Percentiles rank a stretch among this genome's conserved stretches.
These are phyloP conservation scores for Nephrotoma appendiculata DNA, from an alignment of 2,888 invertebrate genomes.

Conservation along the genomic window DNA sequence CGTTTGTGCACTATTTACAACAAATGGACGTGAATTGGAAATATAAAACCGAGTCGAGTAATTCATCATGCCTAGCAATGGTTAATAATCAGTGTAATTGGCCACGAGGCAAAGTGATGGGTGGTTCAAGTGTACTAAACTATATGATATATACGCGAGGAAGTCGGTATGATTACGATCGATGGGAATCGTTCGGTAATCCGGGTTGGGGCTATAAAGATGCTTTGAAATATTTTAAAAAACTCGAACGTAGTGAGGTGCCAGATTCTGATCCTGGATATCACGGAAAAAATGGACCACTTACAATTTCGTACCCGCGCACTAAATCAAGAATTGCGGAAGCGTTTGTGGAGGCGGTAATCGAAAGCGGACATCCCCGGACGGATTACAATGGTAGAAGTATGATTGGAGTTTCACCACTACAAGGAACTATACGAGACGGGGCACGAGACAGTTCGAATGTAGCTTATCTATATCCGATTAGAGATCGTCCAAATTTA, in stretches of 20 bases:
- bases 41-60: slow-evolving; percentile 64
- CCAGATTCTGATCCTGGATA: slow-evolving; percentile 33
- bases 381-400: slow-evolving; percentile 51
- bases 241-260: slow-evolving; percentile 55
- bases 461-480: slow-evolving; percentile 42
- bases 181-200: slow-evolving; percentile 58
- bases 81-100: slow-evolving; percentile 59
- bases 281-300: slow-evolving; percentile 39
- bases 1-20: slow-evolving; percentile 58
- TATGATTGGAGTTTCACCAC: slow-evolving; percentile 44
- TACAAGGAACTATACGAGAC: slow-evolving; percentile 43
- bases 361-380: slow-evolving; percentile 44
- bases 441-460: slow-evolving; percentile 45
- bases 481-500: slow-evolving; percentile 37
- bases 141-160: slow-evolving; percentile 70
- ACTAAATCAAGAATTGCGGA: slow-evolving; percentile 42
- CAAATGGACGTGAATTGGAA: slow-evolving; percentile 60
- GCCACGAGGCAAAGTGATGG: slow-evolving; percentile 70
- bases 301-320: slow-evolving; percentile 41
- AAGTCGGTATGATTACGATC: slow-evolving; percentile 54
- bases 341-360: slow-evolving; percentile 47
- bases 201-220: slow-evolving; percentile 58
- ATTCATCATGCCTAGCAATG: slow-evolving; percentile 57
- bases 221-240: slow-evolving; percentile 61
- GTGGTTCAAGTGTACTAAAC: slow-evolving; percentile 67